Conservation (phyloP, 2,888 invertebrate species). For the Nematopogon swammerdamellus region DNA sequence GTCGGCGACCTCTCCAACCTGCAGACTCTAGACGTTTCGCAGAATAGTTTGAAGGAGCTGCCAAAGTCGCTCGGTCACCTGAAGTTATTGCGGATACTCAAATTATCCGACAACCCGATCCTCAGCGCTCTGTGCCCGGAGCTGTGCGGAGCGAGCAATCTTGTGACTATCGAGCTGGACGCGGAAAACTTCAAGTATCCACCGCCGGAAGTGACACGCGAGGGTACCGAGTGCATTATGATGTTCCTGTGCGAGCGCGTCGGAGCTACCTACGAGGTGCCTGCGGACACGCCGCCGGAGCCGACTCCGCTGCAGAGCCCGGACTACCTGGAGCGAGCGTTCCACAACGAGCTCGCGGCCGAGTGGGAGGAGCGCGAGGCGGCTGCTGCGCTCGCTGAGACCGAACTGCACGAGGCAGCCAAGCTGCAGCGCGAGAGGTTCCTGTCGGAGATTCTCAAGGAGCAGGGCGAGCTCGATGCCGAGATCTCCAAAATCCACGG, state of each 20-base stretch:
- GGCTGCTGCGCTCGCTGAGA: conserved; percentile 60
- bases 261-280: conserved; percentile 48
- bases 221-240: conserved; percentile 64
- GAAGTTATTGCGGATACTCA: conserved; percentile 56
- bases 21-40: conserved; percentile 65
- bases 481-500: conserved; percentile 68
- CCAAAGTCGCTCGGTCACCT: conserved; percentile 64
- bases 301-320: conserved; percentile 26
- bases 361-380: conserved; percentile 63
- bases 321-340: conserved; percentile 28
- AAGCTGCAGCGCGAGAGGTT: conserved; percentile 63
- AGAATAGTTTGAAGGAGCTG: conserved; percentile 63
- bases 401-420: conserved; percentile 59
- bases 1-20: conserved; percentile 63
- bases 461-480: conserved; percentile 63
- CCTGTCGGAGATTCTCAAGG: conserved; percentile 44
- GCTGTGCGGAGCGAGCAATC: conserved; percentile 60
- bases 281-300: conserved; percentile 43
- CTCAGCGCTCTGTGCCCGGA: conserved; percentile 61
- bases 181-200: conserved; percentile 63
- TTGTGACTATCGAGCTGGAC: conserved; percentile 62
- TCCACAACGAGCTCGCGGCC: conserved; percentile 24
- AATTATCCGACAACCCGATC: conserved; percentile 57
- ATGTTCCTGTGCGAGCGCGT: conserved; percentile 53
- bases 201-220: conserved; percentile 52